Base-by-base conservation (phyloP, 2,113 vertebrate genomes). In the Pluvialis apricaria region DNA sequence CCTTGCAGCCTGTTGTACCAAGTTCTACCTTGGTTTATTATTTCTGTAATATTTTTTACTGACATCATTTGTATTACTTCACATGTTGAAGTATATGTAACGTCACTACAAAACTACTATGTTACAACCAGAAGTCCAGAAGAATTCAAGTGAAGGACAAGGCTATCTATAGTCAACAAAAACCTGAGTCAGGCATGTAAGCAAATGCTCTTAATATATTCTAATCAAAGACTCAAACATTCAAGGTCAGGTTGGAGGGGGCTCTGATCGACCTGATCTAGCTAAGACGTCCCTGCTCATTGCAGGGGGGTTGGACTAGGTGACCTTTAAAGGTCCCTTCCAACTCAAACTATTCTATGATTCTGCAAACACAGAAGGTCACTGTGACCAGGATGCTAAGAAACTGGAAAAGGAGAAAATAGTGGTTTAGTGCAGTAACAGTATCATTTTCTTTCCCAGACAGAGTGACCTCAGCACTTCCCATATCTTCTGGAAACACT, bases 121-220 rank as follows among this genome's bases (percentile, higher is more conserved):
- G 66, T 69, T 95, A 86, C 77, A 82, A 21, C 11, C 7, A 51
- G 19, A 84, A 82, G 44, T 45, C 38, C 16, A 42, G 42, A 90
- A 12, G 0, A 88, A 78, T 52, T 86, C 44, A 71, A 62, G 26
- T 21, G n/a, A 90, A 83, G 82, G 78, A 87, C 78, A 88, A 87
- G 57, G 47, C 66, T 84, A 96, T 83, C 78, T 89, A 77, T 22
- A 84, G 60, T 47, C 5, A 82, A 95, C 49, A 94, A 94, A 94
- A 79, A 25, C 14, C 61, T 11, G 6, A 93, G 68, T 82, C 62
- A 70, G 31, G 12, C 44, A 80, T 34, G 65, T 49, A 88, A 88
- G 47, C 38, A 71, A 90, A 80, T 11, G 11, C 22, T 90, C 34
- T 82, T 78, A 75, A 89, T 76, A 85, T 89, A 77, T 54, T 85